Evolutionary conservation across 2,113 vertebrate species (phyloP), one percentile per base, ranked within the genome.

Genomic region (Haliaeetus leucogaster): DNA sequence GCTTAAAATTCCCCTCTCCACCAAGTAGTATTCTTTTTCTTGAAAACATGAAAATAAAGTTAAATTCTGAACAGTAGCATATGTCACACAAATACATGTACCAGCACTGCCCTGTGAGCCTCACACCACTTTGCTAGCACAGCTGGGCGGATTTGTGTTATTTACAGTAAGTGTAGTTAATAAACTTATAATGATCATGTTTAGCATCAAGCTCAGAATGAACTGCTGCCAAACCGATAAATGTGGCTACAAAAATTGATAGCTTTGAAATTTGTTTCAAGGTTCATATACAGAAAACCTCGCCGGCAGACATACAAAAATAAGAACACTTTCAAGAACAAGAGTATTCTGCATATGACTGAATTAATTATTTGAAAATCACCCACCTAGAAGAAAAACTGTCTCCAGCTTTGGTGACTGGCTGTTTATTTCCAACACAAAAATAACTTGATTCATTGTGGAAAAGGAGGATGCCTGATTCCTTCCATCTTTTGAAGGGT

Each of bases 111-210:
- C 43, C 14, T 10, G 42, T 50, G 34, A 83, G 68, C 13, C 23
- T 59, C 90, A 79, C 63, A 82, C 29, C 89, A 89, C 58, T 86
- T 61, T 71, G 17, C 72, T 91, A 92, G 58, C 72, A 85, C 73
- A 92, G 89, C 68, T 23, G 47, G 91, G 62, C 18, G 92, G 43
- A 74, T 88, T 29, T 48, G 19, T 67, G 85, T 94, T 62, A 88
- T 78, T 94, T 93, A 70, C 62, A 62, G 38, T 71, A 90, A 72
- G 50, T 52, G 76, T 1, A 93, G 79, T 34, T 96, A 94, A 79
- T n/a, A 91, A 91, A 95, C 48, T 94, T 89, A 40, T 13, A 96
- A 92, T 91, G 91, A 97, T 29, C 68, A 90, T n/a, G 89, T 93
- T 91, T 72, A 96, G 56, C 42, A 95, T 90, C 65, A 84, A 90